Percentiles rank a stretch among this genome's conserved stretches.
phyloP scores from a whole-genome alignment of 2,113 vertebrate genomes.

The Chlamydotis undulata region DNA sequence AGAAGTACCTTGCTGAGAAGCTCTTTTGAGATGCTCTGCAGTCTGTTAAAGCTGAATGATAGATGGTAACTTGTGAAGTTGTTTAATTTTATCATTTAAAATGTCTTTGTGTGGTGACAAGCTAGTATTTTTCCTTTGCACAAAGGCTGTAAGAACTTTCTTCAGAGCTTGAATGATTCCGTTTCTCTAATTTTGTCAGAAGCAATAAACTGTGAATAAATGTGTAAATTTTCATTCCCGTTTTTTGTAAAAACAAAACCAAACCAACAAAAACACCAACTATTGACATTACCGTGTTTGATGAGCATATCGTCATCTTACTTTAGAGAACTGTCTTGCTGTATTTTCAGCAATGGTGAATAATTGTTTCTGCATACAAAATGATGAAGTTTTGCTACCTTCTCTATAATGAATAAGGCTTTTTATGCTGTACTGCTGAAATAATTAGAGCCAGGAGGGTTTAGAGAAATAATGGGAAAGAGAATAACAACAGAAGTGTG shows the following conservation, averaged over 20 bases:
- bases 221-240: not conserved
- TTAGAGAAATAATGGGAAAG: not conserved
- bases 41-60: not conserved
- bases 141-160: not conserved
- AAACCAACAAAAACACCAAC: not conserved
- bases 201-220: not conserved
- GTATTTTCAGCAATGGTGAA: not conserved
- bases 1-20: not conserved
- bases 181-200: not conserved
- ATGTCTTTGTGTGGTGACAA: not conserved
- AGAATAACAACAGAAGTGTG: not conserved
- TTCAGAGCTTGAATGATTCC: not conserved
- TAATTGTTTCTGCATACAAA: not conserved
- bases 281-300: not conserved
- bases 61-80: not conserved
- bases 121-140: not conserved
- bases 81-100: slow-evolving; percentile 14
- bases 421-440: not conserved
- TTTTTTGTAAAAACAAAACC: not conserved
- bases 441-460: not conserved
- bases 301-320: not conserved
- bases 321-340: not conserved
- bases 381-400: not conserved
- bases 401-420: not conserved
- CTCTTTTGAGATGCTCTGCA: not conserved